These are phyloP conservation scores for Hirtodrosophila cameraria DNA, from an alignment of 2,888 invertebrate genomes.

Conservation along the genomic window DNA sequence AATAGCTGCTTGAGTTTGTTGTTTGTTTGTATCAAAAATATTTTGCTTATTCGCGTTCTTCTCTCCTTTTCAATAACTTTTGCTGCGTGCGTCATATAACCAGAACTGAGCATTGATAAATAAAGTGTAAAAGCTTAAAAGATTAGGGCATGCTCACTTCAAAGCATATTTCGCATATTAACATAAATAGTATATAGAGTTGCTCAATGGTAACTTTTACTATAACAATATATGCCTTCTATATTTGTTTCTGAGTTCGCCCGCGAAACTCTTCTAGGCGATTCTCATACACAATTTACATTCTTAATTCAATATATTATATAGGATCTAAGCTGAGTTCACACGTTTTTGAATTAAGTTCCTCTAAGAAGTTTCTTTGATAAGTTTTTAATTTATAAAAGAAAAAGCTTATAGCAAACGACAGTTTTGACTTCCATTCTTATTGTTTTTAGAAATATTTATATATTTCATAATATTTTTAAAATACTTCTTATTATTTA, in stretches of 20 bases:
- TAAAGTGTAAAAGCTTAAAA: conserved; percentile 9
- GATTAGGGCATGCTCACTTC: too few species aligned
- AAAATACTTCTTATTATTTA: background rate
- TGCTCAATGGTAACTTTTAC: background rate
- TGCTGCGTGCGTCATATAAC: background rate
- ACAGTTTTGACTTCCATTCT: background rate
- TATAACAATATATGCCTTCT: background rate
- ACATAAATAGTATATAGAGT: conserved; percentile 4
- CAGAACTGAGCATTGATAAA: conserved; percentile 10
- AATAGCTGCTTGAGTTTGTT: conserved; percentile 2
- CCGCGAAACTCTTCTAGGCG: conserved; percentile 34
- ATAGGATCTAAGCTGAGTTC: conserved; percentile 29
- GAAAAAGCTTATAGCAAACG: too few species aligned
- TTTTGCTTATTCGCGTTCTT: background rate
- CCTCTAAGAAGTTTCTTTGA: too few species aligned
- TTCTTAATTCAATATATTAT: conserved; percentile 8
- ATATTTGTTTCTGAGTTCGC: conserved; percentile 33
- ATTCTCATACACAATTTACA: conserved; percentile 8
- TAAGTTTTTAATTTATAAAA: too few species aligned
- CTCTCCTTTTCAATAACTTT: background rate
- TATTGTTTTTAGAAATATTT: conserved; percentile 21
- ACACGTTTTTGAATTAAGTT: too few species aligned
- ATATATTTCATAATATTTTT: conserved; percentile 16
- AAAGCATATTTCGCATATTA: background rate
- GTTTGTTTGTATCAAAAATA: conserved; percentile 41